Conservation (phyloP, 2,888 invertebrate species). For the Bellardia bayeri region DNA sequence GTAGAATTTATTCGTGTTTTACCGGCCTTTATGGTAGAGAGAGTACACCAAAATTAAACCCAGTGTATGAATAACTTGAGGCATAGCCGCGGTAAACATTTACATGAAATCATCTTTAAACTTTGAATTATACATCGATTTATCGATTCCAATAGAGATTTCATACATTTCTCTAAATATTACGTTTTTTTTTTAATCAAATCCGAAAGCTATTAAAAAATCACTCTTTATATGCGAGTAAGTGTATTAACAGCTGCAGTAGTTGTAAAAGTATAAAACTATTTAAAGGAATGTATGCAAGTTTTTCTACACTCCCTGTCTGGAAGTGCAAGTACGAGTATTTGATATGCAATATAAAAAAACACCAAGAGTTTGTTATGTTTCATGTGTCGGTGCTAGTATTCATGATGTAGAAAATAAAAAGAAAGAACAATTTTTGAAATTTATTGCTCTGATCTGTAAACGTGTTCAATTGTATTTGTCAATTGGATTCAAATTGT, state of each 20-base stretch:
- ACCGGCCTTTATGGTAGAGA: too few relatives aligned
- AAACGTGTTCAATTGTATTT: conserved; percentile 57
- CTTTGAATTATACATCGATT: too few relatives aligned
- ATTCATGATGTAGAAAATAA: neutral
- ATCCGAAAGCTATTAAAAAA: too few relatives aligned
- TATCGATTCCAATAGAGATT: too few relatives aligned
- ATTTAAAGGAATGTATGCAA: too few relatives aligned
- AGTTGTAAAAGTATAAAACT: neutral
- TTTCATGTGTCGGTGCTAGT: neutral
- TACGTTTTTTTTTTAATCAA: too few relatives aligned
- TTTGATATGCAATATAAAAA: neutral
- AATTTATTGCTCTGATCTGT: conserved; percentile 47
- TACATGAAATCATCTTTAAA: too few relatives aligned
- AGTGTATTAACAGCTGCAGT: neutral
- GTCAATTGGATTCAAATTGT: conserved; percentile 52
- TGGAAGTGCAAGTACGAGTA: neutral
- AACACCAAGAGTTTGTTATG: neutral
- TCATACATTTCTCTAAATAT: too few relatives aligned
- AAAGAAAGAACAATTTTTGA: conserved; percentile 3
- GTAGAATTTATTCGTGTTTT: too few relatives aligned
- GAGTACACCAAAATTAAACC: too few relatives aligned
- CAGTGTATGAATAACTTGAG: too few relatives aligned
- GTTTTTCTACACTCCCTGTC: neutral
- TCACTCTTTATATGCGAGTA: neutral
- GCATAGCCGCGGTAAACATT: too few relatives aligned